Percentiles rank a stretch among this genome's conserved stretches.
Evolutionary conservation across 2,888 invertebrate genomes (phyloP).

Genomic region (Microctonus brassicae): DNA sequence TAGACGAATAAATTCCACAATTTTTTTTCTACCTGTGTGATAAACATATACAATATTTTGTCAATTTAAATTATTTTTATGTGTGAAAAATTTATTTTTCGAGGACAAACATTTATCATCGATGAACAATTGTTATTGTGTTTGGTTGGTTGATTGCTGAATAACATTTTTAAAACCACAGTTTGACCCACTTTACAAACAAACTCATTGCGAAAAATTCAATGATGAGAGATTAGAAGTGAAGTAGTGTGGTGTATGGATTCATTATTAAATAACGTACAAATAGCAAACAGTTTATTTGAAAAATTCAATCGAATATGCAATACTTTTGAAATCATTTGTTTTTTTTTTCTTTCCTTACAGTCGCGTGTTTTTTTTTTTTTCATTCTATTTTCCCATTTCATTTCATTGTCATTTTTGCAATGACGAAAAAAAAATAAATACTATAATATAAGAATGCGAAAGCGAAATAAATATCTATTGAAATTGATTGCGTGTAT

Average conservation of each 20-base stretch:
- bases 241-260: background rate
- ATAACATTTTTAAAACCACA: slow-evolving; percentile 9
- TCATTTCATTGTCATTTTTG: background rate
- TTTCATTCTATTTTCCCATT: background rate
- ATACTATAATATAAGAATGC: slow-evolving; percentile 1
- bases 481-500: slow-evolving; percentile 17
- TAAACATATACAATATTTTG: background rate
- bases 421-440: background rate
- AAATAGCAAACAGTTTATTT: background rate
- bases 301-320: background rate
- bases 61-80: background rate
- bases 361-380: background rate
- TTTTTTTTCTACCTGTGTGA: slow-evolving; percentile 44
- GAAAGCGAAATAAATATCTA: slow-evolving; percentile 3
- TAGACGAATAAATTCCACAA: slow-evolving; percentile 66
- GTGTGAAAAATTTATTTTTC: background rate
- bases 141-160: background rate
- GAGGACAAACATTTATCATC: slow-evolving; percentile 4
- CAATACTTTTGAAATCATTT: background rate
- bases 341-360: background rate
- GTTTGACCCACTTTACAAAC: slow-evolving; percentile 17
- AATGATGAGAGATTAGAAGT: slow-evolving; percentile 12
- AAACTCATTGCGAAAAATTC: background rate
- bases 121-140: background rate
- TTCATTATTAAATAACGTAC: background rate